Base-by-base conservation (phyloP, 53 echinoderm and acorn worm genomes). In the Stichopus horrens region DNA sequence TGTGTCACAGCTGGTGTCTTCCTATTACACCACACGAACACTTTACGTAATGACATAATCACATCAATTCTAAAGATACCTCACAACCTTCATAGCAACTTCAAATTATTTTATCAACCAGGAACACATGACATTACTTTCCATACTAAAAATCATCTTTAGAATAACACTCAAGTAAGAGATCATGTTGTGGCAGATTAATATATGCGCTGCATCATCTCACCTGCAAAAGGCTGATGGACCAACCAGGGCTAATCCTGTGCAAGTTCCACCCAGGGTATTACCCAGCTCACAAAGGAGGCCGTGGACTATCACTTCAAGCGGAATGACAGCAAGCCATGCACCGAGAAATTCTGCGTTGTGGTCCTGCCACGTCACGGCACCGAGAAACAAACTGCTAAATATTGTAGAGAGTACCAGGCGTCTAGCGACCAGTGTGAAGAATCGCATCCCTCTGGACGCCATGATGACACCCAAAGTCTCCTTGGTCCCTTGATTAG, bases 201-300 rank as follows among this genome's bases (percentile, higher is more conserved):
- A 37, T 37, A 37, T 37, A 37, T 37, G 37, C 37, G 37, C 37
- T 1, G 51, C 9, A 87, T 18, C 16, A 9, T 76, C 89, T 76
- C 55, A 96, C 98, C 94, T 95, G 90, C 98, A 98, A 68, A 98
- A 98, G 77, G 93, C 90, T 11, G 98, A 98, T 21, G 95, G 98
- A 78, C 95, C 98, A 5, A 98, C 94, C 53, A 98, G 91, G 55
- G 98, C 98, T 89, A 96, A 93, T 8, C 94, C 90, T 18, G 92
- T 93, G 79, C 97, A 97, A 0, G 95, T 94, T 59, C 95, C 98
- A 71, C 98, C 95, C 0, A 98, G 88, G 7, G 92, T 91, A n/a
- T 83, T 89, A 5, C 96, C 98, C 19, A 98, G 91, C 85, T 98
- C 98, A 82, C 94, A 92, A 3, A 98, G 91, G 54, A 98, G 86